Percentiles rank a stretch among this genome's conserved stretches.
phyloP scores from a whole-genome alignment of 2,113 vertebrate species.

The Cettia cetti region DNA sequence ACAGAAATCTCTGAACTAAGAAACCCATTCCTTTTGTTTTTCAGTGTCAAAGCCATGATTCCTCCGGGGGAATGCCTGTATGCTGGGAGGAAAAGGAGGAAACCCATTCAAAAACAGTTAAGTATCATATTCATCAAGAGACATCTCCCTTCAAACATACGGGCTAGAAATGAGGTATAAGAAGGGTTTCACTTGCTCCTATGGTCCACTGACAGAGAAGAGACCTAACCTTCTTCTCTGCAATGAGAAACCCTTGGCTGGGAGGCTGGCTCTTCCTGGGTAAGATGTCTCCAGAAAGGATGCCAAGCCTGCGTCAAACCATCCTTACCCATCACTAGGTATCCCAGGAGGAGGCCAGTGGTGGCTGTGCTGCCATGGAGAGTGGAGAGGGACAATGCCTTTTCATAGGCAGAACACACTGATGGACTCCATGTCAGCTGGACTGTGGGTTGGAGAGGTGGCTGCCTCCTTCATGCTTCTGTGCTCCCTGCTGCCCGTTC shows the following conservation, averaged over 20 bases:
- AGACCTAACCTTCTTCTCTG: not conserved
- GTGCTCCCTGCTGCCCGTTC: rapidly evolving
- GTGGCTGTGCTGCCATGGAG: rapidly evolving
- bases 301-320: not conserved
- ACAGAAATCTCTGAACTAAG: not conserved
- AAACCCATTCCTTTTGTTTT: conserved; percentile 55
- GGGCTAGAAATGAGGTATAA: not conserved
- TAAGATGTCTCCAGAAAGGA: not conserved
- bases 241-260: rapidly evolving
- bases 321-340: not conserved
- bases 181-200: not conserved
- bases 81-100: conserved; percentile 91
- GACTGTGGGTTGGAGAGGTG: not conserved
- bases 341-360: not conserved
- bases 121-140: conserved; percentile 49
- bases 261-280: not conserved
- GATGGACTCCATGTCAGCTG: not conserved
- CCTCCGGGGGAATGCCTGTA: conserved; percentile 93
- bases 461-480: not conserved
- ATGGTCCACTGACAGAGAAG: not conserved
- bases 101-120: conserved; percentile 95
- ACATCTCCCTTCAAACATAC: rapidly evolving
- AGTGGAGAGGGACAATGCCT: not conserved
- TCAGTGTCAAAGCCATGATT: conserved; percentile 84
- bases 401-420: rapidly evolving